Percentiles rank a stretch among this genome's conserved stretches.
Evolutionary conservation across 2,888 invertebrate genomes (phyloP).

Genomic region (Aphelenchoides bicaudatus): DNA sequence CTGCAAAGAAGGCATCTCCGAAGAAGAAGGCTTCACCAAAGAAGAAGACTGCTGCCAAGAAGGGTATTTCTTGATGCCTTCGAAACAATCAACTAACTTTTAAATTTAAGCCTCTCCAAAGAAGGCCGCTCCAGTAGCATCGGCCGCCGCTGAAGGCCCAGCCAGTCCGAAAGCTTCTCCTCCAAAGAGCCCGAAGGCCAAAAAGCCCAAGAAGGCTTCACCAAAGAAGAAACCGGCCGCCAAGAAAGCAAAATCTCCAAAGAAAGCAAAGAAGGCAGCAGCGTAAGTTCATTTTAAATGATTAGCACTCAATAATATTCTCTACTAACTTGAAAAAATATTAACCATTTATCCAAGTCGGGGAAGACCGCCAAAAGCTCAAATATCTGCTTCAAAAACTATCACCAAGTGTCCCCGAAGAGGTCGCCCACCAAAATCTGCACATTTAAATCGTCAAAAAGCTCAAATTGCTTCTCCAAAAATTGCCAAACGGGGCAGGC

Average conservation of each 20-base stretch:
- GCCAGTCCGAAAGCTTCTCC: background rate
- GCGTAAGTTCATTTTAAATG: too few species aligned
- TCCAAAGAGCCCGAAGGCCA: background rate
- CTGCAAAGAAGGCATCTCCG: conserved; percentile 3
- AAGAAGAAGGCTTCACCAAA: conserved; percentile 1
- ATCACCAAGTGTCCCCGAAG: too few species aligned
- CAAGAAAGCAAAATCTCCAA: background rate
- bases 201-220: background rate
- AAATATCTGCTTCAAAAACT: too few species aligned
- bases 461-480: too few species aligned
- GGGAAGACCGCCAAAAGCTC: too few species aligned
- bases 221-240: conserved; percentile 16
- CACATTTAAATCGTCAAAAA: too few species aligned
- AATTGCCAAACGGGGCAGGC: too few species aligned
- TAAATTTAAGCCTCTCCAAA: background rate
- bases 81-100: background rate
- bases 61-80: background rate
- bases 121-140: background rate
- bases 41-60: conserved; percentile 11
- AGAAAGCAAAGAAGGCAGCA: conserved; percentile 7
- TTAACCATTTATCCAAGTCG: too few species aligned
- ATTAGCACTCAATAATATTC: too few species aligned
- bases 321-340: too few species aligned
- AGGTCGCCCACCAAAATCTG: too few species aligned
- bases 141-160: conserved; percentile 9